These are phyloP conservation scores for Excalfactoria chinensis DNA, from an alignment of 2,113 vertebrate species.

Conservation along the genomic window DNA sequence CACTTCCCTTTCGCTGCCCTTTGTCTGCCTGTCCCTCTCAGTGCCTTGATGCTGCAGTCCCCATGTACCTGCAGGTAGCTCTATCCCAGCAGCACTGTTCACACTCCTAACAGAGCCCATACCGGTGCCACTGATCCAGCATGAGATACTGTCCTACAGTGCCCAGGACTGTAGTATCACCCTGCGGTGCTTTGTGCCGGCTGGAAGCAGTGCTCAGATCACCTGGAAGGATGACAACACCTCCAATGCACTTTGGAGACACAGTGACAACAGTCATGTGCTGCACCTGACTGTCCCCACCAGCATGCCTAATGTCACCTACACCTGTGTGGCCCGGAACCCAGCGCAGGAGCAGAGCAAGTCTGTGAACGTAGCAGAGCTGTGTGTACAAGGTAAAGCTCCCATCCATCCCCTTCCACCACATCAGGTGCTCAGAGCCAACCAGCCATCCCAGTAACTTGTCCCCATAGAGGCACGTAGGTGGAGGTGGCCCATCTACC, in stretches of 20 bases:
- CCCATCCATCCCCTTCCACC: fast-evolving
- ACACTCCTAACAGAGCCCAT: background rate
- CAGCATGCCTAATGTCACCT: background rate
- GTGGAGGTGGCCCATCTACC: fast-evolving
- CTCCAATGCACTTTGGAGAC: fast-evolving
- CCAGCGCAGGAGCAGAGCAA: background rate
- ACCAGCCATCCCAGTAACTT: background rate
- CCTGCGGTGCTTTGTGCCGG: background rate
- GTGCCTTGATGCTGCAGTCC: no score
- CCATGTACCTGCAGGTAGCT: no score
- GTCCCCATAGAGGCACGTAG: background rate
- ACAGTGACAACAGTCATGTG: fast-evolving
- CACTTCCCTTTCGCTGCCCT: background rate
- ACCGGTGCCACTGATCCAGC: fast-evolving
- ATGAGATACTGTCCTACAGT: background rate
- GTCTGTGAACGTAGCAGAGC: background rate
- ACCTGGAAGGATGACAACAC: background rate
- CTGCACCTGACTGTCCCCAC: background rate
- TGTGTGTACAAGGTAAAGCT: background rate
- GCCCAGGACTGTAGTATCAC: background rate
- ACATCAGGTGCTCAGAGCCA: fast-evolving
- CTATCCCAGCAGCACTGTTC: background rate
- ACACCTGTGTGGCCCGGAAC: slow-evolving; percentile 7
- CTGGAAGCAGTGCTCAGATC: no score
- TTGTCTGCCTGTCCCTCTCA: background rate